phyloP scores from a whole-genome alignment of 2,113 vertebrate genomes.

The Eptesicus fuscus region DNA sequence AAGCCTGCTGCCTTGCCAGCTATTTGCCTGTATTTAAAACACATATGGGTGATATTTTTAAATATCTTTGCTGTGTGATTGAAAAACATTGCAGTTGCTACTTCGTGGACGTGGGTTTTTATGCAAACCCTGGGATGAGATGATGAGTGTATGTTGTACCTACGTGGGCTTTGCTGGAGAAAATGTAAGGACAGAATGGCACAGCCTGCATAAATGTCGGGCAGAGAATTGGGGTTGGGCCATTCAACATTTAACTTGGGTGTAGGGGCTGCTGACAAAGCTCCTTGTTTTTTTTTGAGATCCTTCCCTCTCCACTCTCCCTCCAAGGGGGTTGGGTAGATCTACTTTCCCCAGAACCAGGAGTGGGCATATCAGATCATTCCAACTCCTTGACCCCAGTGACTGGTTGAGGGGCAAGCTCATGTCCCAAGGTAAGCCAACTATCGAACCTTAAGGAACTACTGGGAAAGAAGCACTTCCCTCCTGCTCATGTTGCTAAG shows the following conservation, averaged over 20 bases:
- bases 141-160: constrained; percentile 57
- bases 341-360: background rate
- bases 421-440: background rate
- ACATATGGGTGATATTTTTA: constrained; percentile 78
- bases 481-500: background rate
- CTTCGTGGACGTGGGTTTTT: constrained; percentile 71
- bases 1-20: constrained; percentile 70
- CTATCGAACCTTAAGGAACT: background rate
- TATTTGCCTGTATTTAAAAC: constrained; percentile 79
- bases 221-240: background rate
- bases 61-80: constrained; percentile 76
- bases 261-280: background rate
- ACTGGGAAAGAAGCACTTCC: background rate
- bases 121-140: constrained; percentile 73
- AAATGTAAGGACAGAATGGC: constrained; percentile 9
- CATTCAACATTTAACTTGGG: background rate
- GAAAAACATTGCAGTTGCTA: constrained; percentile 76
- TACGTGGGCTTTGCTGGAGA: constrained; percentile 50
- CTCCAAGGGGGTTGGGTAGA: background rate
- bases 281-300: background rate
- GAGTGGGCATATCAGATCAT: background rate
- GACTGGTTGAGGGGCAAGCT: background rate
- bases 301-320: background rate
- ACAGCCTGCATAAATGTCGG: background rate
- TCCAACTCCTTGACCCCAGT: background rate